These are phyloP conservation scores for Cryptoprocta ferox DNA, from an alignment of 2,797 vertebrate genomes.

Conservation along the genomic window DNA sequence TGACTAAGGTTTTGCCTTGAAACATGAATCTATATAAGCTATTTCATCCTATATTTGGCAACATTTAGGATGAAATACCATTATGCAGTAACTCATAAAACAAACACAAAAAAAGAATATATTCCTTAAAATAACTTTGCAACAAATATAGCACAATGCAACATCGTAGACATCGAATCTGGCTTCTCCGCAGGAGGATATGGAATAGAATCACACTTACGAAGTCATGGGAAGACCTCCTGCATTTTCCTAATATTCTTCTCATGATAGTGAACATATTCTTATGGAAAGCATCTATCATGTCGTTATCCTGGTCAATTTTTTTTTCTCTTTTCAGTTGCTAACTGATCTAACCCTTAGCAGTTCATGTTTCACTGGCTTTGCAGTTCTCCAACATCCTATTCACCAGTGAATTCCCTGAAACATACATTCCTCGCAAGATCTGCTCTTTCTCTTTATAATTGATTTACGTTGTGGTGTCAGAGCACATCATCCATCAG, in stretches of 20 bases:
- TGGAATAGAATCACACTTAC: background rate
- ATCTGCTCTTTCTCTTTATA: background rate
- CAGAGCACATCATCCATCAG: background rate
- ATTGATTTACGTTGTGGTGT: background rate
- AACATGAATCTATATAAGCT: background rate
- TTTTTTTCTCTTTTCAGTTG: background rate
- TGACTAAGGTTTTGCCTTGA: background rate
- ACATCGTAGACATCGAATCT: background rate
- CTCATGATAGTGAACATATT: background rate
- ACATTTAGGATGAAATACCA: background rate
- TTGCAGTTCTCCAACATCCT: background rate
- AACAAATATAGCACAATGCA: background rate
- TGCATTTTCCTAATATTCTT: background rate
- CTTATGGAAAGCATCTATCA: background rate
- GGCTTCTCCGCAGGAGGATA: background rate
- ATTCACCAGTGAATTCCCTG: background rate
- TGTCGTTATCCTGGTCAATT: background rate
- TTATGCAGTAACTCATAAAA: background rate
- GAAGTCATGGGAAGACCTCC: background rate
- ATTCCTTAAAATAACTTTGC: conserved; percentile 9
- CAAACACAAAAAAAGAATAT: background rate
- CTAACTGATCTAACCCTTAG: background rate
- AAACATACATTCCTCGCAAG: background rate
- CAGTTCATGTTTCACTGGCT: background rate
- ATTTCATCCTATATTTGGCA: background rate